These are phyloP conservation scores for Cheilosia impressa DNA, from an alignment of 2,888 invertebrate genomes.

Conservation along the genomic window DNA sequence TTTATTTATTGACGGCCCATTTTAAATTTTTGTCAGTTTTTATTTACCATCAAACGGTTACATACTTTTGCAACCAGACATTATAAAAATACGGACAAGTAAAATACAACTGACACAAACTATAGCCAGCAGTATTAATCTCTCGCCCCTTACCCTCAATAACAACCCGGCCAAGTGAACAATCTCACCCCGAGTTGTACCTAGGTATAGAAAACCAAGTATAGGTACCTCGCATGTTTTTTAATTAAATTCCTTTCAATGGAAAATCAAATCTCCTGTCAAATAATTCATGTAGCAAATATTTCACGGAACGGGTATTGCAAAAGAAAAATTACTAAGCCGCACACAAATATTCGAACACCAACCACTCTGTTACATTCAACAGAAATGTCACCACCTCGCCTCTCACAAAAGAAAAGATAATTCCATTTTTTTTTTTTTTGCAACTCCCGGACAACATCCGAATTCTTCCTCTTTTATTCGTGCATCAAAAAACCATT, in stretches of 20 bases:
- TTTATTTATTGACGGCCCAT: too few species aligned
- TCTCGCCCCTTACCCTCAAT: too few species aligned
- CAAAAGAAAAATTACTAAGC: constrained; percentile 2
- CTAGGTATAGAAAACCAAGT: background rate
- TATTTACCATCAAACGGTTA: too few species aligned
- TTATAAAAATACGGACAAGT: too few species aligned
- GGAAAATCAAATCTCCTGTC: background rate
- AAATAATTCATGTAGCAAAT: constrained; percentile 13
- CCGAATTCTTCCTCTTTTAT: constrained; percentile 36
- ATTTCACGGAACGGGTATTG: background rate
- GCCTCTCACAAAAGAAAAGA: background rate
- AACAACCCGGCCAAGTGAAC: too few species aligned
- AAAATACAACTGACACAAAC: too few species aligned
- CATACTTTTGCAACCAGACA: too few species aligned
- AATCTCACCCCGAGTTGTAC: background rate
- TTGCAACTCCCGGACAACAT: constrained; percentile 6
- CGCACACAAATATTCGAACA: constrained; percentile 5
- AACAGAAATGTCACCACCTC: constrained; percentile 13
- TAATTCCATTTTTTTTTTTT: background rate
- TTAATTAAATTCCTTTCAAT: constrained; percentile 25
- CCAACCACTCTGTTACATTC: constrained; percentile 6
- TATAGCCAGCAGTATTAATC: too few species aligned
- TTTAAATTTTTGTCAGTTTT: too few species aligned
- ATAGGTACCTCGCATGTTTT: background rate
- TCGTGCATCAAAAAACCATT: constrained; percentile 51